A percentile compares a stretch with the other conserved stretches of the same genome.
phyloP scores from a whole-genome alignment of 2,888 invertebrate genomes.

The Meganola albula region DNA sequence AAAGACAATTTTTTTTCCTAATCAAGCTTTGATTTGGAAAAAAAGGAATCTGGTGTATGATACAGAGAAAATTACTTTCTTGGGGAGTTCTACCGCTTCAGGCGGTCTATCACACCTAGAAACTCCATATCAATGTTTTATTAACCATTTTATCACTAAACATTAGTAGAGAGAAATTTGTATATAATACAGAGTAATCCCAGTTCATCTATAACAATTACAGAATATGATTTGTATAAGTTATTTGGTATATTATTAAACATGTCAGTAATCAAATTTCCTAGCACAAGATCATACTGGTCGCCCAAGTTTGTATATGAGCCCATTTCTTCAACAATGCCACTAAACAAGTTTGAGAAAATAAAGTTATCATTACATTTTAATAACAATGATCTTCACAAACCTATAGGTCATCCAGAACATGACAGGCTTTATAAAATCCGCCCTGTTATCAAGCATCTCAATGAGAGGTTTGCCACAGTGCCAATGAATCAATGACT shows the following conservation, averaged over 20 bases:
- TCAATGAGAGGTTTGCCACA: conserved; percentile 31
- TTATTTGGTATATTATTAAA: conserved; percentile 3
- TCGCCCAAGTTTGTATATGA: conserved; percentile 15
- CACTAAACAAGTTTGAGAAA: conserved; percentile 27
- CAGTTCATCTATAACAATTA: conserved; percentile 12
- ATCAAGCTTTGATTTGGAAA: too few species aligned
- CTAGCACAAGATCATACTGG: conserved; percentile 22
- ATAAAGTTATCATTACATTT: conserved; percentile 31
- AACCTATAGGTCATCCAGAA: conserved; percentile 22
- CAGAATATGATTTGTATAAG: conserved; percentile 8
- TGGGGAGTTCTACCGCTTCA: conserved; percentile 3
- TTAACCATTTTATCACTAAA: conserved; percentile 14
- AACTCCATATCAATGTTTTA: conserved; percentile 19
- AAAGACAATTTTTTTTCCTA: conserved; percentile 35
- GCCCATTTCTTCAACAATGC: conserved; percentile 12
- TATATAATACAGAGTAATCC: conserved; percentile 13
- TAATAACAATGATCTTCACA: conserved; percentile 29
- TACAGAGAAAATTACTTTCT: conserved; percentile 32
- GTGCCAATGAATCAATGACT: conserved; percentile 33
- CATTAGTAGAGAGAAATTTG: conserved; percentile 15
- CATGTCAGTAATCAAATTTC: conserved; percentile 11
- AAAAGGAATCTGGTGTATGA: conserved; percentile 34
- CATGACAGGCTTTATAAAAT: conserved; percentile 28
- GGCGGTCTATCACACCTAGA: conserved; percentile 9
- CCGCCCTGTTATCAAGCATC: conserved; percentile 28